Evolutionary conservation across 2,888 invertebrate genomes (phyloP).

Genomic region (Neelides folsomi): DNA sequence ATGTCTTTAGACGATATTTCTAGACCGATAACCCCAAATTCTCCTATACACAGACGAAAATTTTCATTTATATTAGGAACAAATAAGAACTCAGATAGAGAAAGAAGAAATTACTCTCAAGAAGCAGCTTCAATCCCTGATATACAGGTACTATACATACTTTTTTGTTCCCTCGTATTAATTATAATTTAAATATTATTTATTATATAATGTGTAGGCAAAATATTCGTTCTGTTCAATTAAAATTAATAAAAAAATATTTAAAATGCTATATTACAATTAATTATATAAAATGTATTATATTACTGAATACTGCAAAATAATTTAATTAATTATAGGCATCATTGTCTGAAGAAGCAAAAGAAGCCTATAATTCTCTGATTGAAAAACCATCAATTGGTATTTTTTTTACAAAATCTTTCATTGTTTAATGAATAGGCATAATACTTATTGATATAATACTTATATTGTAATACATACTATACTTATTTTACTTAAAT

Average conservation of each 20-base stretch:
- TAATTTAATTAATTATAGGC: slow-evolving; percentile 46
- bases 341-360: slow-evolving; percentile 73
- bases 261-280: no score
- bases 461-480: no score
- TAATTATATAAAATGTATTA: no score
- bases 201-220: no score
- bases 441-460: no score
- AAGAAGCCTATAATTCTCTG: slow-evolving; percentile 80
- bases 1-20: slow-evolving; percentile 33
- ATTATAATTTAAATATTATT: no score
- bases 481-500: no score
- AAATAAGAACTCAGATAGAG: slow-evolving; percentile 47
- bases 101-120: slow-evolving; percentile 76
- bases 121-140: slow-evolving; percentile 74
- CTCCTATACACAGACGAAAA: slow-evolving; percentile 56
- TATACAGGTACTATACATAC: slow-evolving; percentile 53
- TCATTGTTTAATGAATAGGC: no score
- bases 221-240: no score
- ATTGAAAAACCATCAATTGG: slow-evolving; percentile 55
- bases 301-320: slow-evolving; percentile 8
- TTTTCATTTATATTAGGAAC: slow-evolving; percentile 58
- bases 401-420: no score
- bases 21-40: slow-evolving; percentile 45
- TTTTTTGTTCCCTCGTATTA: no score
- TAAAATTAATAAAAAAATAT: no score